Percentiles rank a stretch among this genome's conserved stretches.
These are phyloP conservation scores for Zaprionus africanus DNA, from an alignment of 1,140 invertebrate species.

Conservation along the genomic window DNA sequence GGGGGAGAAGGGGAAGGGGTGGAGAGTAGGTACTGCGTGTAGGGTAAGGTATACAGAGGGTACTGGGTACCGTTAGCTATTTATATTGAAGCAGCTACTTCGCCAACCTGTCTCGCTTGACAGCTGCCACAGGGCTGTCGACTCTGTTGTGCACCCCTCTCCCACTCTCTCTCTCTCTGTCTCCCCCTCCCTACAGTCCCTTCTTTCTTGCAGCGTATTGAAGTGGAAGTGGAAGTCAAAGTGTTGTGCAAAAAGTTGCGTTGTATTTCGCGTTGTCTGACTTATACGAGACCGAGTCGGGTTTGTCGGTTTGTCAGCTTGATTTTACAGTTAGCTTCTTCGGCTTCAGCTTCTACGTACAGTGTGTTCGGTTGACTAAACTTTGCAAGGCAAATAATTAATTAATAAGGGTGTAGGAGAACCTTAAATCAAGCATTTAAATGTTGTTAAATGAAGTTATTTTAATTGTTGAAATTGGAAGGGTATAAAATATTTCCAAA, in stretches of 20 bases:
- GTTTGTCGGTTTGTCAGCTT: slow-evolving; percentile 8
- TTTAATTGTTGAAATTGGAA: too few species aligned
- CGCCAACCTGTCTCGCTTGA: slow-evolving; percentile 61
- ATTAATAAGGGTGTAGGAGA: background rate
- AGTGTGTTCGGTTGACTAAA: background rate
- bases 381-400: slow-evolving; percentile 12
- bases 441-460: background rate
- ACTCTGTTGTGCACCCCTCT: slow-evolving; percentile 9
- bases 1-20: background rate
- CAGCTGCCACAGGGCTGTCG: slow-evolving; percentile 57
- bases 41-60: slow-evolving; percentile 20
- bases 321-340: background rate
- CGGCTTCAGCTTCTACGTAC: background rate
- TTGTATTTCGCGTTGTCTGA: slow-evolving; percentile 58
- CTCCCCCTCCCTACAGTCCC: background rate
- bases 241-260: slow-evolving; percentile 55
- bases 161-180: too few species aligned
- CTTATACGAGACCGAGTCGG: slow-evolving; percentile 25
- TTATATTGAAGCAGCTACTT: slow-evolving; percentile 64
- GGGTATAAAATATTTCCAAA: too few species aligned
- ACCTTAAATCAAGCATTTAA: slow-evolving; percentile 4
- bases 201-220: slow-evolving; percentile 29
- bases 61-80: slow-evolving; percentile 44
- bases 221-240: slow-evolving; percentile 55
- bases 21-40: background rate